Percentiles rank a stretch among this genome's conserved stretches.
Evolutionary conservation across 92 coral and sea anemone genomes (phyloP).

Genomic region (Umimayanthus kanabou): DNA sequence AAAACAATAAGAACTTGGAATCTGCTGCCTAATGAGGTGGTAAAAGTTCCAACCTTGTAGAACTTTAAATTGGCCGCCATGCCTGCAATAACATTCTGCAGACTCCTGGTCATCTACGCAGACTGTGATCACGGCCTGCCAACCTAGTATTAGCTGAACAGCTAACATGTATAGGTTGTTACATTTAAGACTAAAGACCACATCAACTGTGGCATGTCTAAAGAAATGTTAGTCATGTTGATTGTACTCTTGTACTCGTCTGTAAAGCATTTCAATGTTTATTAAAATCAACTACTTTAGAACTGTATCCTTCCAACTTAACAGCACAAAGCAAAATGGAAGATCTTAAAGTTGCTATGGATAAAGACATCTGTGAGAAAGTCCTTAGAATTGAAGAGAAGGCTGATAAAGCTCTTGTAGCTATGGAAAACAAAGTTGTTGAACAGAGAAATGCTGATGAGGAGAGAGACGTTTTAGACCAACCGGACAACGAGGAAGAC

Average conservation of each 20-base stretch:
- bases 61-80: too few relatives aligned
- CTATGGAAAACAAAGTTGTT: constrained; percentile 11
- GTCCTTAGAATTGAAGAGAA: not conserved
- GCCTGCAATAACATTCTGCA: too few relatives aligned
- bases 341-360: constrained; percentile 28
- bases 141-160: too few relatives aligned
- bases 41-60: too few relatives aligned
- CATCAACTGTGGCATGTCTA: not conserved
- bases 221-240: not conserved
- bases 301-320: not conserved
- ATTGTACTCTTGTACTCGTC: not conserved
- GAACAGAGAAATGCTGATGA: not conserved
- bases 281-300: not conserved
- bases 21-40: too few relatives aligned
- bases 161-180: too few relatives aligned
- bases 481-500: constrained; percentile 49
- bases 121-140: too few relatives aligned
- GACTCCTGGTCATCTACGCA: too few relatives aligned
- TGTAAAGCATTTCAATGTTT: too few relatives aligned
- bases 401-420: not conserved
- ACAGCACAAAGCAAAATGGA: constrained; percentile 32
- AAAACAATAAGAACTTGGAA: too few relatives aligned
- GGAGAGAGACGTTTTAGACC: constrained; percentile 14
- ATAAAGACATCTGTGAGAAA: constrained; percentile 15
- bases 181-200: too few relatives aligned